Evolutionary conservation across 2,888 invertebrate genomes (phyloP).

Genomic region (Chromoteleia sp.): DNA sequence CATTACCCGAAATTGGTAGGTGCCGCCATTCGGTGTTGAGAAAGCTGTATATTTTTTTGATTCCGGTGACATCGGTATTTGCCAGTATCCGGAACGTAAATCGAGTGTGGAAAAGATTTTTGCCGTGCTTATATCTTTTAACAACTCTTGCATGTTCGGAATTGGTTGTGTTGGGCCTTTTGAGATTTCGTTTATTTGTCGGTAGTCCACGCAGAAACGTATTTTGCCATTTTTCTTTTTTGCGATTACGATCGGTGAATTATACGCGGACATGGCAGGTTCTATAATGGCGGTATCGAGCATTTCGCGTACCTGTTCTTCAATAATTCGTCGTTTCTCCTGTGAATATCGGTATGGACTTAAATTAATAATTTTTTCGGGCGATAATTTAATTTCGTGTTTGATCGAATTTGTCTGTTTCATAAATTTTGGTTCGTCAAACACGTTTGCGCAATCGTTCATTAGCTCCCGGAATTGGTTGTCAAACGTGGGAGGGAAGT

Average conservation of each 20-base stretch:
- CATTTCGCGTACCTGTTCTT: slow-evolving; percentile 31
- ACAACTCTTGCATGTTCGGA: slow-evolving; percentile 70
- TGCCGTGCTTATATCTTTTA: slow-evolving; percentile 74
- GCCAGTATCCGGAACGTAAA: slow-evolving; percentile 37
- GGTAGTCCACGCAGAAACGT: slow-evolving; percentile 56
- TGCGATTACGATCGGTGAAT: slow-evolving; percentile 67
- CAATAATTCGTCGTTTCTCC: background rate
- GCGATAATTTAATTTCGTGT: slow-evolving; percentile 12
- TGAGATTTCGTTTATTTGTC: slow-evolving; percentile 71
- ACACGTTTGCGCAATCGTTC: background rate
- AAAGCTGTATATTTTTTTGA: slow-evolving; percentile 30
- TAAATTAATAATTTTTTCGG: background rate
- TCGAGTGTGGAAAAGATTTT: slow-evolving; percentile 71
- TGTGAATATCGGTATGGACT: slow-evolving; percentile 10
- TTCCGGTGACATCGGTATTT: slow-evolving; percentile 62
- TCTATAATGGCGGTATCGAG: slow-evolving; percentile 17
- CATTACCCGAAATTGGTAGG: slow-evolving; percentile 3
- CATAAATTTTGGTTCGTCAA: slow-evolving; percentile 21
- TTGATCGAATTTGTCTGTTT: slow-evolving; percentile 13
- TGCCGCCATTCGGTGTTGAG: too few relatives aligned
- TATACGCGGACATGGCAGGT: slow-evolving; percentile 2
- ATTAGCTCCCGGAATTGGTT: background rate
- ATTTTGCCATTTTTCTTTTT: slow-evolving; percentile 62
- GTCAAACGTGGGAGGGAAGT: too few relatives aligned
- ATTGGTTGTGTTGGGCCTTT: slow-evolving; percentile 66